Base-by-base conservation (phyloP, 2,888 invertebrate genomes). In the Rotaria macrura region DNA sequence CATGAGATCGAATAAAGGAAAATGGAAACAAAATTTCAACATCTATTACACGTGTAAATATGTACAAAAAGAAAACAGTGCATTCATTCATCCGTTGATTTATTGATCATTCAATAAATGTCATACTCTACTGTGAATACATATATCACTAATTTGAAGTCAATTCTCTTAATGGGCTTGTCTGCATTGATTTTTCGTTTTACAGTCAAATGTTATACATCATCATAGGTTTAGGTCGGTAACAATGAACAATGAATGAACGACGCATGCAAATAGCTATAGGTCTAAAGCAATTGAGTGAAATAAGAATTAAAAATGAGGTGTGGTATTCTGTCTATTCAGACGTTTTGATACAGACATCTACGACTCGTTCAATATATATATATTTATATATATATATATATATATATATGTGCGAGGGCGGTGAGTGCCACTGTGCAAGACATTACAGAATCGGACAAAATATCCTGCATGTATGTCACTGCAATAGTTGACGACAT, bases 101-200 rank as follows among this genome's bases (percentile, higher is more conserved):
- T 65, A 65, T 65, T 65, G 65, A 29, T 65, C 65, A 34, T 29
- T 17, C 1, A 34, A 34, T 65, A 29, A 65, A 65, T 65, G 65
- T 65, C 65, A 34, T 34, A 65, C 29, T 38, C 34, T 65, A 14
- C 14, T 34, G 65, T 34, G 14, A 65, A 65, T n/a, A n/a, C n/a
- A 34, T 34, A 17, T 65, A 34, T 65, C 1, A 65, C 65, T 65
- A 65, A 65, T 65, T 65, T 65, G 65, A 65, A 65, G 65, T 65
- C 65, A 65, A 65, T 65, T 65, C 65, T 65, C 29, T 65, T 65
- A 65, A 65, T 65, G 65, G 65, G 38, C 65, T 65, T 65, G 65
- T 65, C 65, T 65, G 65, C 34, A 65, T 65, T 65, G 65, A 65
- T 65, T 65, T 65, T 29, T 20, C 65, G 65, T 65, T 65, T 65